These are phyloP conservation scores for Eupsilia transversa DNA, from an alignment of 2,888 invertebrate genomes.

Conservation along the genomic window DNA sequence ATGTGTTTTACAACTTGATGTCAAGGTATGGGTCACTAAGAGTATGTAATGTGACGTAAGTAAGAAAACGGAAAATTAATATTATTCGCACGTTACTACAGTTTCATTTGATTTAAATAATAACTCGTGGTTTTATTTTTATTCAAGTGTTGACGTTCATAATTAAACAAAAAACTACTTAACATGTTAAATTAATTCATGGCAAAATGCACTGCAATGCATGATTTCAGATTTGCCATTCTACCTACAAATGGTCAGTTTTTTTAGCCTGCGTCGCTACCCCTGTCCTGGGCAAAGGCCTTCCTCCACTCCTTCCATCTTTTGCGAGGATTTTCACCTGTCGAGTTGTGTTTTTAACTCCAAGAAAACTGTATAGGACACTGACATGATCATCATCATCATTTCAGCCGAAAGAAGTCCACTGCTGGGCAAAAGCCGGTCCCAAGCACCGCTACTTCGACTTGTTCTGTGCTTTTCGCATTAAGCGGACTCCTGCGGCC, in stretches of 20 bases:
- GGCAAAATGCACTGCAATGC: too few relatives aligned
- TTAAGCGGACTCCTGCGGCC: too few relatives aligned
- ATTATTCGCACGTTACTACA: slow-evolving; percentile 24
- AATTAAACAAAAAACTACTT: slow-evolving; percentile 6
- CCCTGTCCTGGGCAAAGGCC: too few relatives aligned
- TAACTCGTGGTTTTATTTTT: slow-evolving; percentile 18
- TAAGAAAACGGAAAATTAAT: slow-evolving; percentile 34
- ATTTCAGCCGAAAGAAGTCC: too few relatives aligned
- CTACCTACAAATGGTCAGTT: neutral
- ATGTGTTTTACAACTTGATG: slow-evolving; percentile 48
- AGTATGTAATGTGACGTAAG: slow-evolving; percentile 30
- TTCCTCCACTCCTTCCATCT: too few relatives aligned
- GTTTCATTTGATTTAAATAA: slow-evolving; percentile 1
- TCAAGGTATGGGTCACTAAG: slow-evolving; percentile 58
- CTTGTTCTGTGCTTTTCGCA: too few relatives aligned
- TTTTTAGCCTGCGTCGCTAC: too few relatives aligned
- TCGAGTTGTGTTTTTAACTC: neutral
- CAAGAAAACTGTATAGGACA: neutral
- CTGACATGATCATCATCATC: neutral
- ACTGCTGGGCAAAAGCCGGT: too few relatives aligned
- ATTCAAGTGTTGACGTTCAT: neutral
- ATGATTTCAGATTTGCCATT: neutral
- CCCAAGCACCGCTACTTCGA: too few relatives aligned
- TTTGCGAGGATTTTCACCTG: too few relatives aligned
- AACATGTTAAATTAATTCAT: slow-evolving; percentile 13